Conservation (phyloP, 2,888 invertebrate species). For the Apodemia duryi region DNA sequence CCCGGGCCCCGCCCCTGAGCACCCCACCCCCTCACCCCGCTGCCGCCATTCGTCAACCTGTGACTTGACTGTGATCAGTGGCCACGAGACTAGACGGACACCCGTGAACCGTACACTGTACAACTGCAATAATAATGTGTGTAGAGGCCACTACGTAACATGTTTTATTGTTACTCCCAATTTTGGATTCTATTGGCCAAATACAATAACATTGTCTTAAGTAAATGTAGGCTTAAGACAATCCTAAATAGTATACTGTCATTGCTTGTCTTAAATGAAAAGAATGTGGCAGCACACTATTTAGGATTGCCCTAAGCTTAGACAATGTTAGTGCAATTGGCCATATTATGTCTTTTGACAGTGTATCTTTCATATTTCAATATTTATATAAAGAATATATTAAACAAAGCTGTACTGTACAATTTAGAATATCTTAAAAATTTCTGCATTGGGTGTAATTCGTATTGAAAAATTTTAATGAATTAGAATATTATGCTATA, state of each 20-base stretch:
- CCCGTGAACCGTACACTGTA: conserved; percentile 17
- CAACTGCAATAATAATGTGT: conserved; percentile 15
- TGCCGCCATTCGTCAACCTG: background rate
- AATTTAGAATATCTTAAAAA: conserved; percentile 14
- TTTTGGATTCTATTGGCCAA: conserved; percentile 50
- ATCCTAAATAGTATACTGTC: too few relatives aligned
- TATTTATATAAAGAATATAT: conserved; percentile 19
- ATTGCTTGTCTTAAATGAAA: too few relatives aligned
- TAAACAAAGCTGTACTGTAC: conserved; percentile 6
- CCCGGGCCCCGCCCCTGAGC: conserved; percentile 43
- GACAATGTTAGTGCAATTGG: too few relatives aligned
- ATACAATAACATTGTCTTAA: too few relatives aligned
- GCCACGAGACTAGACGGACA: conserved; percentile 14
- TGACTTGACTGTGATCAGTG: conserved; percentile 15
- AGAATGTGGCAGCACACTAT: too few relatives aligned
- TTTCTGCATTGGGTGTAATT: conserved; percentile 50
- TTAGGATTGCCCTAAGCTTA: too few relatives aligned
- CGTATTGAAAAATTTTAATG: conserved; percentile 49
- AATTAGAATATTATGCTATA: conserved; percentile 10
- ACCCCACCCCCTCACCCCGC: conserved; percentile 39
- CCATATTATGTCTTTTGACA: conserved; percentile 57
- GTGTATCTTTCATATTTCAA: conserved; percentile 50
- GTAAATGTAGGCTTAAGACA: too few relatives aligned
- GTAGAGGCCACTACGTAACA: conserved; percentile 5
- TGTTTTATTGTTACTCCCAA: conserved; percentile 31